Percentiles rank a stretch among this genome's conserved stretches.
These are phyloP conservation scores for Pantala flavescens DNA, from an alignment of 1,140 invertebrate species.

Conservation along the genomic window DNA sequence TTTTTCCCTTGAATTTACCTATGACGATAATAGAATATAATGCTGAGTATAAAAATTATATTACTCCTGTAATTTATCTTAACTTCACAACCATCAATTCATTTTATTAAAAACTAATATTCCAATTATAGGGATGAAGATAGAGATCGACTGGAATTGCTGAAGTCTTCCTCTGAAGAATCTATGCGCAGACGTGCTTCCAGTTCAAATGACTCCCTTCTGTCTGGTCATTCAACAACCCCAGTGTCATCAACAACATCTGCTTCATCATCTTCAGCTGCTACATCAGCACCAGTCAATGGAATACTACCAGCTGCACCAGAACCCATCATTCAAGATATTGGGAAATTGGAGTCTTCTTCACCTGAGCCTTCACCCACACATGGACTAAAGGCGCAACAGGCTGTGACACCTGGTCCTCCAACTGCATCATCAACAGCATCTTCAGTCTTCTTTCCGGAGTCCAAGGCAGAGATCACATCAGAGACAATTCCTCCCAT, in stretches of 20 bases:
- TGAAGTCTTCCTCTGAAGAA: slow-evolving; percentile 49
- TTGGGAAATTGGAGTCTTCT: not conserved
- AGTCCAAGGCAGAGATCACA: not conserved
- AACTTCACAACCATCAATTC: too few species aligned
- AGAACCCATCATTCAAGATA: not conserved
- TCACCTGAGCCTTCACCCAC: not conserved
- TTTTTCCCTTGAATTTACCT: too few species aligned
- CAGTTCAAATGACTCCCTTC: slow-evolving; percentile 47
- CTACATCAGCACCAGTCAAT: not conserved
- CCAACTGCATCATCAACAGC: not conserved
- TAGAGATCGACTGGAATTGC: slow-evolving; percentile 43
- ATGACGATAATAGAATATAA: too few species aligned
- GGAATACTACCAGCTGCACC: not conserved
- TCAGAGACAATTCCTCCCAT: not conserved
- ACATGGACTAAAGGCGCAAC: not conserved
- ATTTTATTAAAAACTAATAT: too few species aligned
- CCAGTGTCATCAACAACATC: not conserved
- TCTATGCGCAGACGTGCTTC: slow-evolving; percentile 45
- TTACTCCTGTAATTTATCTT: too few species aligned
- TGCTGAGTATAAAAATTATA: too few species aligned
- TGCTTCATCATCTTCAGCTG: not conserved
- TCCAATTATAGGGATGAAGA: slow-evolving; percentile 50
- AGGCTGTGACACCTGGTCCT: not conserved
- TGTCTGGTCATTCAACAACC: slow-evolving; percentile 32
- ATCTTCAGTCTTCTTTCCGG: not conserved